Conservation (phyloP, 2,888 invertebrate species). For the Trachelus iudaicus region DNA sequence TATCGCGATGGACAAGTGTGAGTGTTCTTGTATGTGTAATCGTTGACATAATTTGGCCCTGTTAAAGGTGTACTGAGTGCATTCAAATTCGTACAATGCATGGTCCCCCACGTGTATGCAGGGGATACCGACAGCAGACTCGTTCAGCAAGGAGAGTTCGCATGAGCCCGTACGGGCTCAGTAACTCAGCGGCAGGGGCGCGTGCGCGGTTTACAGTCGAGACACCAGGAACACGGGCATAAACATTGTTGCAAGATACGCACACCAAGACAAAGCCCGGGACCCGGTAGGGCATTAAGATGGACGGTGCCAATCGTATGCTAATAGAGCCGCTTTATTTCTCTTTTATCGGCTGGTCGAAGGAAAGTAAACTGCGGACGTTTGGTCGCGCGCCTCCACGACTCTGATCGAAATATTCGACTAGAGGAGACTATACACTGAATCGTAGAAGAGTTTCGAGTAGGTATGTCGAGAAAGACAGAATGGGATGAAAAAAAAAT, state of each 20-base stretch:
- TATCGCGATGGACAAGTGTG: not conserved
- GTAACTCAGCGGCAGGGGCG: conserved; percentile 35
- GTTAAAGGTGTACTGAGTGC: not conserved
- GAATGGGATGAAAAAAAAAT: not conserved
- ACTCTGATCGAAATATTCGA: conserved; percentile 26
- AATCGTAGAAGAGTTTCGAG: not conserved
- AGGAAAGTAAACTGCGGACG: conserved; percentile 34
- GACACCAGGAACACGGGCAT: conserved; percentile 59
- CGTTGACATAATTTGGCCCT: not conserved
- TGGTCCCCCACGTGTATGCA: conserved; percentile 30
- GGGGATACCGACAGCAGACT: conserved; percentile 29
- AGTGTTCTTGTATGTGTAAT: not conserved
- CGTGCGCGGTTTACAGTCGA: conserved; percentile 56
- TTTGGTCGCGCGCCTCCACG: conserved; percentile 2
- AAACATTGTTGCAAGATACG: conserved; percentile 60
- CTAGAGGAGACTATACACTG: not conserved
- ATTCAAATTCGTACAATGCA: not conserved
- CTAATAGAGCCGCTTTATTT: conserved; percentile 56
- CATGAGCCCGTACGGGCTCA: conserved; percentile 12
- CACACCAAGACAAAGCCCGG: conserved; percentile 41
- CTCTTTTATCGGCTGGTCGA: conserved; percentile 46
- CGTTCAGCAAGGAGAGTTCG: conserved; percentile 35
- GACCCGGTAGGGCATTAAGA: conserved; percentile 51
- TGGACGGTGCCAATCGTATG: conserved; percentile 64
- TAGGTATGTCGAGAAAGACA: not conserved